Evolutionary conservation across 2,113 vertebrate genomes (phyloP), one percentile per base, ranked within the genome.

Genomic region (Varanus salvator): DNA sequence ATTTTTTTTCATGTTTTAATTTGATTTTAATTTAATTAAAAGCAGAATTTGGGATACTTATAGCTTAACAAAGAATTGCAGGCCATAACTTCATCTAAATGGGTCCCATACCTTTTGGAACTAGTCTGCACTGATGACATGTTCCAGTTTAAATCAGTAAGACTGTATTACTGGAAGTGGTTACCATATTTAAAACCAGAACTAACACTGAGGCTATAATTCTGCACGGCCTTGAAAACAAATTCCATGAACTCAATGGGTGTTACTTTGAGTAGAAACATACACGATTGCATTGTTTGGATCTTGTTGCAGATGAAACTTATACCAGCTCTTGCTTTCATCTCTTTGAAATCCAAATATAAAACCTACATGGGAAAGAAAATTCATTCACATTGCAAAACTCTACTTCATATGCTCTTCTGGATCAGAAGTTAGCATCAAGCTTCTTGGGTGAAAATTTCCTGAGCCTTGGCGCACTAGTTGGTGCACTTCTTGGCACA

Each of bases 1-100:
- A 88, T 0, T n/a, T 64, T 84, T 84, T n/a, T 29, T 3, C 27
- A 52, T n/a, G 93, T 94, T 50, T 94, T 50, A 50, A 8, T 76
- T 93, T 85, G 54, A 15, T 0, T 19, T 17, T 44, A 44, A 44
- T 44, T 76, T 75, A 34, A 89, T 64, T 72, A 54, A 52, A 80
- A 80, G 38, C 38, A 44, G 38, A 44, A 44, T 44, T 44, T 76
- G 34, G 64, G 50, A 25, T 31, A 31, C 14, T 17, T 85, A 25
- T 31, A 85, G 68, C 14, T 85, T 48, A 71, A 71, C 48, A 71
- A 69, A 71, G 27, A 85, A 64, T 64, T 76, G 76, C n/a, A 86
- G 57, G 6, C 85, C 60, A 76, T 64, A 76, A 52, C 77, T 27
- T 50, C 52, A 12, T 54, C 52, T 52, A 31, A 54, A 64, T 44